These are phyloP conservation scores for Xyliphius kryptos DNA, from an alignment of 2,113 vertebrate genomes.

Conservation along the genomic window DNA sequence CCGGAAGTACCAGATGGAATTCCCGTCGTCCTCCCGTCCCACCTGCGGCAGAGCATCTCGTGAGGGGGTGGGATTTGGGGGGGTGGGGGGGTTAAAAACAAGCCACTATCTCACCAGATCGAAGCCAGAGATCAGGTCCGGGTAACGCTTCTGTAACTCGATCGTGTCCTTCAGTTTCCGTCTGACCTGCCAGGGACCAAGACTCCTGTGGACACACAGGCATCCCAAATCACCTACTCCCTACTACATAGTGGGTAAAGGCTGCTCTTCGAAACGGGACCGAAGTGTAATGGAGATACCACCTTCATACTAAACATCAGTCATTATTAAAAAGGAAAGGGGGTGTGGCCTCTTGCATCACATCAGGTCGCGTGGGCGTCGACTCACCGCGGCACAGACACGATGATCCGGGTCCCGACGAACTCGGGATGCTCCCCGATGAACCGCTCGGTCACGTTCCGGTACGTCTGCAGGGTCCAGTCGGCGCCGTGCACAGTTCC, in stretches of 20 bases:
- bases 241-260: too few relatives aligned
- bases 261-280: too few relatives aligned
- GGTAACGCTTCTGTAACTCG: slow-evolving; percentile 66
- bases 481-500: slow-evolving; percentile 65
- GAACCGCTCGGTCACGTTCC: slow-evolving; percentile 67
- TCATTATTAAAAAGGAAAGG: too few relatives aligned
- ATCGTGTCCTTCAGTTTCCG: slow-evolving; percentile 67
- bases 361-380: too few relatives aligned
- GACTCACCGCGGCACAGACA: slow-evolving; percentile 61
- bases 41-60: slow-evolving; percentile 61
- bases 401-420: slow-evolving; percentile 74
- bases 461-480: slow-evolving; percentile 70
- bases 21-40: slow-evolving; percentile 77
- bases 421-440: slow-evolving; percentile 71
- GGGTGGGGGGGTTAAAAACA: background rate
- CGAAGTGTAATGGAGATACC: too few relatives aligned
- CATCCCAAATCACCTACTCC: too few relatives aligned
- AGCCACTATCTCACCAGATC: slow-evolving; percentile 70
- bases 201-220: slow-evolving; percentile 58
- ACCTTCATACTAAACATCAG: too few relatives aligned
- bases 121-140: slow-evolving; percentile 78
- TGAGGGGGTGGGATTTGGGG: too few relatives aligned
- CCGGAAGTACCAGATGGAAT: slow-evolving; percentile 71
- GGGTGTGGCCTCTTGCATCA: too few relatives aligned
- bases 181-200: slow-evolving; percentile 62